Evolutionary conservation across 1,140 invertebrate genomes (phyloP), one percentile per base, ranked within the genome.

Genomic region (Grapholita molesta): DNA sequence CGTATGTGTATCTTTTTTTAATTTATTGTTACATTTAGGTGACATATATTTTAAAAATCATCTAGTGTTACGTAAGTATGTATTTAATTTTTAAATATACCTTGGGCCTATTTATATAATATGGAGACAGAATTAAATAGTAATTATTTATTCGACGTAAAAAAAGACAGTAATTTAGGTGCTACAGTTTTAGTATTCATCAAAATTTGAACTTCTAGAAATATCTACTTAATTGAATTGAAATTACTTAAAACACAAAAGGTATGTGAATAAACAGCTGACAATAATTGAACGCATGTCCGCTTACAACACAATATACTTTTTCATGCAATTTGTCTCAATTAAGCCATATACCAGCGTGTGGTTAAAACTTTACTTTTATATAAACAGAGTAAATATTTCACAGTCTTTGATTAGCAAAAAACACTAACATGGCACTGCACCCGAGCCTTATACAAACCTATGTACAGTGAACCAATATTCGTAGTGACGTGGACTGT

Each of bases 371-470:
- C 8, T 0, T 55, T 28, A 55, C 23, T 28, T 55, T 48, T 48
- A n/a, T 55, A 55, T 6, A 23, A 55, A n/a, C 53, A 55, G n/a
- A 55, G 23, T 55, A 28, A 55, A 55, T 55, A 55, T 55, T 55
- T 55, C 53, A 55, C 24, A 23, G 21, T 28, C 8, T 53, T 55
- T 55, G 23, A 55, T 55, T 55, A 55, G 5, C 53, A 55, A 55
- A 55, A 28, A 55, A 55, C 35, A 42, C 9, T 55, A n/a, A 28
- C 23, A 28, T n/a, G 9, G 7, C n/a, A 11, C 23, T 55, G 23
- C 53, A 12, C 53, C n/a, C 23, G 24, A 24, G 24, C 42, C 53
- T 55, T 55, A n/a, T 55, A n/a, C 53, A 55, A 55, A 28, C 53
- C 18, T 15, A 48, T 42, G 53, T 55, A 55, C 53, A n/a, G 53